These are phyloP conservation scores for Fratercula arctica DNA, from an alignment of 2,797 vertebrate genomes.

Conservation along the genomic window DNA sequence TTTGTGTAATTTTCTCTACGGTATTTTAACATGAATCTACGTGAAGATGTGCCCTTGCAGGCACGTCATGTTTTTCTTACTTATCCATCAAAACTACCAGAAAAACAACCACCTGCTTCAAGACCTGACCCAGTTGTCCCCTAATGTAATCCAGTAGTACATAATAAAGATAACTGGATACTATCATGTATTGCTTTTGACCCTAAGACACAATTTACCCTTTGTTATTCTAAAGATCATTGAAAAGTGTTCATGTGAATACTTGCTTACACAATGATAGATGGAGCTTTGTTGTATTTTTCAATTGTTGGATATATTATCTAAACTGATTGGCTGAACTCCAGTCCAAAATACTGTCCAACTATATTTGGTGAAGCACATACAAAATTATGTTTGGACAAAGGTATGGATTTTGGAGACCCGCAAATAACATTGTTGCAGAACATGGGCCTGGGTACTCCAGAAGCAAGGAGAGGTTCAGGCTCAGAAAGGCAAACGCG, in stretches of 20 bases:
- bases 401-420: neutral
- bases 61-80: neutral
- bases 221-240: neutral
- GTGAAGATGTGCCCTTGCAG: neutral
- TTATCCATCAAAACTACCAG: neutral
- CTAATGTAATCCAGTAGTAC: neutral
- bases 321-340: neutral
- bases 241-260: neutral
- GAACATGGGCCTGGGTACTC: neutral
- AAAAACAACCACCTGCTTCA: neutral
- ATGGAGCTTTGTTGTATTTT: neutral
- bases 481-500: constrained; percentile 36
- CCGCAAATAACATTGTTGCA: neutral
- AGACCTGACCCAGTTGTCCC: neutral
- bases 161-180: neutral
- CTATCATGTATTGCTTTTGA: neutral
- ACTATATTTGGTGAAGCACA: neutral
- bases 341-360: neutral
- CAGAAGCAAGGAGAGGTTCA: neutral
- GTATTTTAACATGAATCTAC: neutral
- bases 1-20: neutral
- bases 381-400: neutral
- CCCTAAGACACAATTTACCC: neutral
- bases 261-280: neutral
- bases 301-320: neutral